Percentiles rank a stretch among this genome's conserved stretches.
phyloP scores from a whole-genome alignment of 2,113 vertebrate species.

The Colaptes auratus region DNA sequence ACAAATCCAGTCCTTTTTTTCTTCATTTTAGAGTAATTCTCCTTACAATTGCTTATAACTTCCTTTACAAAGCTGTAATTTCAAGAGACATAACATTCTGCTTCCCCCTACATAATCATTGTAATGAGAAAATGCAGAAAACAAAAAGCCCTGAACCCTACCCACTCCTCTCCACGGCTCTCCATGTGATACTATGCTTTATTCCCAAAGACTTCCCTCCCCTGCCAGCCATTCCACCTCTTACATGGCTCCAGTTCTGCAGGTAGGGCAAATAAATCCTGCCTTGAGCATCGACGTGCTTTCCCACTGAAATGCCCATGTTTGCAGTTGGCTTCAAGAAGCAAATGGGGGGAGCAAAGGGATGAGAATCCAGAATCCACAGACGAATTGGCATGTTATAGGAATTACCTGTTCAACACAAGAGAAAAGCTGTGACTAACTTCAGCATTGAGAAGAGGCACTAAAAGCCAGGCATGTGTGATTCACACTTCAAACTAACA shows the following conservation, averaged over 20 bases:
- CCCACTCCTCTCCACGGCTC: neutral
- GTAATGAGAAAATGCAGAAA: neutral
- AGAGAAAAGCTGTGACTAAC: conserved; percentile 19
- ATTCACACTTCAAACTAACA: neutral
- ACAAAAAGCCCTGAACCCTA: neutral
- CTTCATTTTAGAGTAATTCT: conserved; percentile 12
- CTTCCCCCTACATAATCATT: neutral
- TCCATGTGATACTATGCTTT: neutral
- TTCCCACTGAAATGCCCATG: conserved; percentile 92
- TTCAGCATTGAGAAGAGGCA: neutral
- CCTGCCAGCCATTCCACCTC: conserved; percentile 11
- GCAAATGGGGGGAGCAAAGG: conserved; percentile 94
- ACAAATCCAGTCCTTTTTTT: neutral
- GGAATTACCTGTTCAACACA: conserved; percentile 79
- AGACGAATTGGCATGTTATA: conserved; percentile 93
- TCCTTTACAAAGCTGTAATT: neutral
- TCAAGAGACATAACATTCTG: neutral
- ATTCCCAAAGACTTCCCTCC: neutral
- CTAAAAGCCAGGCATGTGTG: neutral
- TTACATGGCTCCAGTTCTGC: conserved; percentile 94
- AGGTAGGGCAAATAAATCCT: conserved; percentile 90
- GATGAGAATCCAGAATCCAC: conserved; percentile 96
- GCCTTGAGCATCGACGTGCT: conserved; percentile 88
- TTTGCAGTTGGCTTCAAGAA: conserved; percentile 87
- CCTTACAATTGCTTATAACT: neutral